A percentile compares a stretch with the other conserved stretches of the same genome.
phyloP scores from a whole-genome alignment of 2,888 invertebrate genomes.

The Synanthedon tipuliformis region DNA sequence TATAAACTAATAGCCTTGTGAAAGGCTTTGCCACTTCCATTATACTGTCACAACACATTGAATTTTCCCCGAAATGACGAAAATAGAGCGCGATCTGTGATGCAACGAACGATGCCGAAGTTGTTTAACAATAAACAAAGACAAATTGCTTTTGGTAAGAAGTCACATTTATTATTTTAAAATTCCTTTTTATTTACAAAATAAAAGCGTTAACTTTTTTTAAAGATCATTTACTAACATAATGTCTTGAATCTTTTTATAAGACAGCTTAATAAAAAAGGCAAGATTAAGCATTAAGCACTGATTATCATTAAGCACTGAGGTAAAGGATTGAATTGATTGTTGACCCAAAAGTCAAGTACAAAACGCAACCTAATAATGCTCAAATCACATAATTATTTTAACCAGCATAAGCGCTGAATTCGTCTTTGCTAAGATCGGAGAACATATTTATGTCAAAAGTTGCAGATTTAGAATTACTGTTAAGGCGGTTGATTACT shows the following conservation, averaged over 20 bases:
- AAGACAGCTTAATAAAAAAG: no score
- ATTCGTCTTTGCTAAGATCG: slow-evolving; percentile 26
- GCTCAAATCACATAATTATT: background rate
- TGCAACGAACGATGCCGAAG: background rate
- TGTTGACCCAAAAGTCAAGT: no score
- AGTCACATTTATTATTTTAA: no score
- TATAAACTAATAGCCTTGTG: slow-evolving; percentile 2
- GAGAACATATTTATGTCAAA: slow-evolving; percentile 39
- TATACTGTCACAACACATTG: slow-evolving; percentile 4
- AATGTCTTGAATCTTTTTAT: no score
- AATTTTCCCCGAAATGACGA: slow-evolving; percentile 4
- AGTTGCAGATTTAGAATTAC: slow-evolving; percentile 13
- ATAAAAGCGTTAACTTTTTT: no score
- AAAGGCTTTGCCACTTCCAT: slow-evolving; percentile 6
- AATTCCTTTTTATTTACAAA: no score
- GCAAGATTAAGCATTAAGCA: no score
- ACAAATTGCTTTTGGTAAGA: background rate
- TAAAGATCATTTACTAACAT: no score
- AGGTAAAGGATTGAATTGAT: no score
- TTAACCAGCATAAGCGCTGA: slow-evolving; percentile 4
- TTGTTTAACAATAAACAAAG: background rate
- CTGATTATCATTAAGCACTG: no score
- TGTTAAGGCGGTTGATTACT: slow-evolving; percentile 36
- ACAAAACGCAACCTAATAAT: no score
- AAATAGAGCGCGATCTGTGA: slow-evolving; percentile 1